phyloP scores from a whole-genome alignment of 2,797 vertebrate species.

The Petrocephalus schoutedeni region DNA sequence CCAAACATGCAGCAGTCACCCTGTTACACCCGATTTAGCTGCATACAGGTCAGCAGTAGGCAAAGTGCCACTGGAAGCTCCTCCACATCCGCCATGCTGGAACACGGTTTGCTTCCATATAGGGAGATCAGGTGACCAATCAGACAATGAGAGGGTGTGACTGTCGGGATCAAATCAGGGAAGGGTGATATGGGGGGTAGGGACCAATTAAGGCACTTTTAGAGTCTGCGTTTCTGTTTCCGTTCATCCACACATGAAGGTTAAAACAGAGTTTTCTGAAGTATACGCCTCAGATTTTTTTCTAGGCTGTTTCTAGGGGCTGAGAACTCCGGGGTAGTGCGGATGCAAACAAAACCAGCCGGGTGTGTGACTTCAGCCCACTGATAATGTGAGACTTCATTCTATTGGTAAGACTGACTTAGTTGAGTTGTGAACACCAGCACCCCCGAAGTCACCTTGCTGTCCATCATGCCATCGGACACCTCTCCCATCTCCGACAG shows the following conservation, averaged over 20 bases:
- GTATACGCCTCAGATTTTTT: not conserved
- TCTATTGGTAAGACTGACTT: not conserved
- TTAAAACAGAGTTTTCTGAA: not conserved
- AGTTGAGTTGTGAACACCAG: not conserved
- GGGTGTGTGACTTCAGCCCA: not conserved
- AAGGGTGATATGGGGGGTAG: not conserved
- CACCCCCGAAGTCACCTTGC: constrained; percentile 66
- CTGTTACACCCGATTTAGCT: no score
- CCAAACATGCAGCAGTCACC: not conserved
- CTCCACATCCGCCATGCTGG: not conserved
- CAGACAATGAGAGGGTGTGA: not conserved
- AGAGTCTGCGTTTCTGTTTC: not conserved
- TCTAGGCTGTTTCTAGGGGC: not conserved
- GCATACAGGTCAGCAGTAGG: not conserved
- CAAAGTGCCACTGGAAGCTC: not conserved
- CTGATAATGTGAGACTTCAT: not conserved
- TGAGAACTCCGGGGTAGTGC: not conserved
- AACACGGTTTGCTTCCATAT: not conserved
- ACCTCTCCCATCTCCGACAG: constrained; percentile 97
- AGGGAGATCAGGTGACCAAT: not conserved
- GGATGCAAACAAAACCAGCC: not conserved
- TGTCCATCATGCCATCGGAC: constrained; percentile 96
- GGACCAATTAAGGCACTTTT: not conserved
- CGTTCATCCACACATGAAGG: not conserved
- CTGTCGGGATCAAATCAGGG: not conserved